Evolutionary conservation across 2,888 invertebrate species (phyloP).

Genomic region (Druceiella hillmani): DNA sequence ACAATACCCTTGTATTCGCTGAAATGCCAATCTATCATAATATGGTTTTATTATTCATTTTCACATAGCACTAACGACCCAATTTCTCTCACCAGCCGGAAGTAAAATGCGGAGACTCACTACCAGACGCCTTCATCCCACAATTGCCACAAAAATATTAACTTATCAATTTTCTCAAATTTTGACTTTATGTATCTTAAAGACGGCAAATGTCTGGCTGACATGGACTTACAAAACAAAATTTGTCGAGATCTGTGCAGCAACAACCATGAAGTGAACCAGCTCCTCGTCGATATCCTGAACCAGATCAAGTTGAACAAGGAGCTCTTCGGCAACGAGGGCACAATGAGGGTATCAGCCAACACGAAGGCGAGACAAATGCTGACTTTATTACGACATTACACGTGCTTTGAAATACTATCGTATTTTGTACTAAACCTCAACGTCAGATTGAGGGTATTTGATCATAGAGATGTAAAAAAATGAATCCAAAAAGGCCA

Average conservation of each 20-base stretch:
- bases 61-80: no score
- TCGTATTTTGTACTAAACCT: no score
- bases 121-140: conserved; percentile 80
- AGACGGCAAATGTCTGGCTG: conserved; percentile 92
- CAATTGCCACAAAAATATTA: no score
- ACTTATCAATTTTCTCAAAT: no score
- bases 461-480: no score
- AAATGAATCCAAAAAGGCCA: no score
- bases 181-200: no score
- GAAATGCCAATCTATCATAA: no score
- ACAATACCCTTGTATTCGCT: no score
- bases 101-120: conserved; percentile 61
- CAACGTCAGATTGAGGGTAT: no score
- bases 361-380: conserved; percentile 88
- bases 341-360: conserved; percentile 53
- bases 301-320: conserved; percentile 85
- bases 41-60: no score
- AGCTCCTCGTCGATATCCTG: conserved; percentile 86
- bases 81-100: no score
- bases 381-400: conserved; percentile 83
- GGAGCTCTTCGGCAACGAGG: conserved; percentile 51
- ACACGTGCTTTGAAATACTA: conserved; percentile 80
- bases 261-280: conserved; percentile 95
- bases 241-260: conserved; percentile 93
- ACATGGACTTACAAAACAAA: conserved; percentile 89